Evolutionary conservation across 1,140 invertebrate species (phyloP).

Genomic region (Philotrypesis tridentata): DNA sequence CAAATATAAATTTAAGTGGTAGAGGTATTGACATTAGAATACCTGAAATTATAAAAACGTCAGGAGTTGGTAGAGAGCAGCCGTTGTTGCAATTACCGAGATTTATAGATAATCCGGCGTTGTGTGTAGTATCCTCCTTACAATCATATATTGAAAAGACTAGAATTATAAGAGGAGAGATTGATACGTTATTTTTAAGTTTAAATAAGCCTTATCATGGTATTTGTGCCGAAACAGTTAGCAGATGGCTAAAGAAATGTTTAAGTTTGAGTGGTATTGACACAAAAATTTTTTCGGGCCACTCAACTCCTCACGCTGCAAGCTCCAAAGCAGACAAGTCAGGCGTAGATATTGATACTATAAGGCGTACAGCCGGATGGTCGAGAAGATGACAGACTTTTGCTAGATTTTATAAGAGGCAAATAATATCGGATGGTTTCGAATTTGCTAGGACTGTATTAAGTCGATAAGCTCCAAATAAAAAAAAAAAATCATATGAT

Average conservation of each 20-base stretch:
- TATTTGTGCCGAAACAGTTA: not conserved
- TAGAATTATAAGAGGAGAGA: not conserved
- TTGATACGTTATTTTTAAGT: not conserved
- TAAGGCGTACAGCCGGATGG: not conserved
- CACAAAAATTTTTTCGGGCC: not conserved
- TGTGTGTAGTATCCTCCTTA: not conserved
- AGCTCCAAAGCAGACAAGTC: not conserved
- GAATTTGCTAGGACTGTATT: not conserved
- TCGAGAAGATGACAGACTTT: not conserved
- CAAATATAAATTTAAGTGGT: not conserved
- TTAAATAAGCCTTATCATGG: not conserved
- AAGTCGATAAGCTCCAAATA: not conserved
- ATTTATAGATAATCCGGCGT: not conserved
- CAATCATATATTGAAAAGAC: not conserved
- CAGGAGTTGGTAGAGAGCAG: slow-evolving; percentile 28
- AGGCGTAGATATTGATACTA: slow-evolving; percentile 9
- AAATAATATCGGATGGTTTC: not conserved
- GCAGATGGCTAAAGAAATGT: slow-evolving; percentile 2
- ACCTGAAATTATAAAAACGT: slow-evolving; percentile 51
- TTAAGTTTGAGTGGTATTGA: not conserved
- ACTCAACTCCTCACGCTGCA: not conserved
- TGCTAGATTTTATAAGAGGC: not conserved
- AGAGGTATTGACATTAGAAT: slow-evolving; percentile 44
- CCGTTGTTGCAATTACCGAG: not conserved
- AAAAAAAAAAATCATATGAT: too few relatives aligned